These are phyloP conservation scores for Hippocampus guttulatus DNA, from an alignment of 2,113 vertebrate genomes.

Conservation along the genomic window DNA sequence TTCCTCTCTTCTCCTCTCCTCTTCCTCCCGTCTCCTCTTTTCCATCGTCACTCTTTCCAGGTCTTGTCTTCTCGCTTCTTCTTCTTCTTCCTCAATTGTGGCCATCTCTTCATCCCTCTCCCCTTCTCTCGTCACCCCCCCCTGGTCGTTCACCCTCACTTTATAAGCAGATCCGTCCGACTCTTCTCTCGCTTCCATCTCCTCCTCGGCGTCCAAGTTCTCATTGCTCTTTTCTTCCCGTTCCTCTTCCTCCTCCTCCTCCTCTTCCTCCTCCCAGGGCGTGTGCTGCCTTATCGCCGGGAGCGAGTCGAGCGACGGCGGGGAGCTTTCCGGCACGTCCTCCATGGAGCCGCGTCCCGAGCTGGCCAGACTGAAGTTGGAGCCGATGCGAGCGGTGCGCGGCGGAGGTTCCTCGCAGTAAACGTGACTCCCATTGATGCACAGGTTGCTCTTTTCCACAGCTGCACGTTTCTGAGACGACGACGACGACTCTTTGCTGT, in stretches of 20 bases:
- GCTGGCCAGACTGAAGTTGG: constrained; percentile 66
- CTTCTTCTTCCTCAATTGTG: constrained; percentile 9
- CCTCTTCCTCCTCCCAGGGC: constrained; percentile 54
- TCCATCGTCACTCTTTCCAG: too few relatives aligned
- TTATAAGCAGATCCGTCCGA: not conserved
- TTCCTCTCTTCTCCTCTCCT: not conserved
- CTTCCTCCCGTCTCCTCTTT: not conserved
- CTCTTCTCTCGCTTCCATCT: constrained; percentile 4
- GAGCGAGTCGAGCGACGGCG: constrained; percentile 46
- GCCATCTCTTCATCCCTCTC: not conserved
- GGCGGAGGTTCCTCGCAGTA: constrained; percentile 77
- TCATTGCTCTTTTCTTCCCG: not conserved
- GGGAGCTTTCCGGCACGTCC: constrained; percentile 58
- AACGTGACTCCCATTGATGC: constrained; percentile 88
- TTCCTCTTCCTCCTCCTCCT: constrained; percentile 18
- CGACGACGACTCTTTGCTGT: constrained; percentile 66
- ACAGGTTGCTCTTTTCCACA: constrained; percentile 80
- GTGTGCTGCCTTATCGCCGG: constrained; percentile 37
- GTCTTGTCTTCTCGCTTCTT: not conserved
- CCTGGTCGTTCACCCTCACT: not conserved
- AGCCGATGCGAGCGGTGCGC: constrained; percentile 50
- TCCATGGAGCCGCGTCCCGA: constrained; percentile 70
- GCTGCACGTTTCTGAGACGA: constrained; percentile 65
- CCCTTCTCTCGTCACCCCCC: not conserved
- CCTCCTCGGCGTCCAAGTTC: not conserved